These are phyloP conservation scores for Stramonita haemastoma DNA, from an alignment of 2,888 invertebrate genomes.

Conservation along the genomic window DNA sequence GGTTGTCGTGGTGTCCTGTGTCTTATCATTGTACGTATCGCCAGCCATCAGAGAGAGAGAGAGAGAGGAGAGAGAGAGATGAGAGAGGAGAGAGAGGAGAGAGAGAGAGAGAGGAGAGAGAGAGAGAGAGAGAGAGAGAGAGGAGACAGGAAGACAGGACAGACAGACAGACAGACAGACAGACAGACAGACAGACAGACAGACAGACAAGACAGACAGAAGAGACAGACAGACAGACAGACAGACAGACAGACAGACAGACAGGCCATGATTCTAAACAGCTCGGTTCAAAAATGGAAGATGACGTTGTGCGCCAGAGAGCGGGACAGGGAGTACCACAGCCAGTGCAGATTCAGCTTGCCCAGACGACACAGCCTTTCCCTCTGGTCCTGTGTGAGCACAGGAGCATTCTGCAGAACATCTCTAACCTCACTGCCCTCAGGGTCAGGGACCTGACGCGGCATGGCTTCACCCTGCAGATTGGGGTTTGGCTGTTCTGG, in stretches of 20 bases:
- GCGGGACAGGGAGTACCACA: conserved; percentile 30
- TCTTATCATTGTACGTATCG: no score
- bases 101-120: neutral
- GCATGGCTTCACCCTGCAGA: no score
- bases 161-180: neutral
- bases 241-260: neutral
- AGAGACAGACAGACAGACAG: neutral
- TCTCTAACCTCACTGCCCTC: neutral
- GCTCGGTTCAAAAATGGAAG: neutral
- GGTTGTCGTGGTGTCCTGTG: no score
- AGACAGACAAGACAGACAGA: neutral
- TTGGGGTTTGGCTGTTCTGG: no score
- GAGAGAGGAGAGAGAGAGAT: no score
- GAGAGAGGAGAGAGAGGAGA: no score
- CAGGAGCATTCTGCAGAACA: neutral
- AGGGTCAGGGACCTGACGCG: neutral
- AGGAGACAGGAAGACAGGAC: neutral
- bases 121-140: neutral
- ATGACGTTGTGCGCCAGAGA: conserved; percentile 9
- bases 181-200: neutral
- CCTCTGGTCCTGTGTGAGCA: conserved; percentile 5
- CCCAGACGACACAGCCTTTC: neutral
- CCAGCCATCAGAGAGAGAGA: no score
- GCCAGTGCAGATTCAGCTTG: conserved; percentile 31
- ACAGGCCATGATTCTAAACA: neutral